phyloP scores from a whole-genome alignment of 2,113 vertebrate species.

The Oncorhynchus nerka region DNA sequence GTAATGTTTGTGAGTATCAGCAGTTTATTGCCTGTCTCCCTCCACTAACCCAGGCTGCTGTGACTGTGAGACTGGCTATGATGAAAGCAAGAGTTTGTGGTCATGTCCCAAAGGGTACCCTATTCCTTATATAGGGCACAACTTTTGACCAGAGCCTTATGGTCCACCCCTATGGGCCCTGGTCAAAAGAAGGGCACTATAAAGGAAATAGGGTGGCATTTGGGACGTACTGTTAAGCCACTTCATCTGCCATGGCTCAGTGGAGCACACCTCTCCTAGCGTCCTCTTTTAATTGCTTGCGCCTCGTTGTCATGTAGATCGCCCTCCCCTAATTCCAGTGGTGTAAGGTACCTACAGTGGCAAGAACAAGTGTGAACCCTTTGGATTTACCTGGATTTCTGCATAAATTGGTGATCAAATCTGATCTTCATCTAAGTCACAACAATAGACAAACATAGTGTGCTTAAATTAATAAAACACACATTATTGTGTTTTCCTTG shows the following conservation, averaged over 20 bases:
- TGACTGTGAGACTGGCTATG: neutral
- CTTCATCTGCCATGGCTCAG: constrained; percentile 59
- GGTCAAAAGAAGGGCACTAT: too few species aligned
- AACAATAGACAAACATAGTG: too few species aligned
- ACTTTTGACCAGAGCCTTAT: too few species aligned
- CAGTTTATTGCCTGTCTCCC: constrained; percentile 29
- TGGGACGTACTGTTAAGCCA: neutral
- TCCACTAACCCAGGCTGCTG: constrained; percentile 27
- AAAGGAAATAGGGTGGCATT: too few species aligned
- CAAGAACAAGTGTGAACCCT: constrained; percentile 28
- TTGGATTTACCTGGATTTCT: too few species aligned
- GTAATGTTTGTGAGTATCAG: constrained; percentile 32
- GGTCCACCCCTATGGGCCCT: too few species aligned
- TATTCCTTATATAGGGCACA: too few species aligned
- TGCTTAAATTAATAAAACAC: too few species aligned
- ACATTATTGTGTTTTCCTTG: too few species aligned
- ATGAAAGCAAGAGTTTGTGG: constrained; percentile 33
- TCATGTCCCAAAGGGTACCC: too few species aligned
- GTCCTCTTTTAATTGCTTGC: constrained; percentile 73
- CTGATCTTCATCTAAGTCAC: too few species aligned
- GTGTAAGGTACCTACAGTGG: constrained; percentile 45
- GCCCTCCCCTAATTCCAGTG: constrained; percentile 48
- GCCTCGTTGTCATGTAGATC: constrained; percentile 65
- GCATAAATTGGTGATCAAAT: too few species aligned
- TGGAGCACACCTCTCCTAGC: constrained; percentile 60